Evolutionary conservation across 2,888 invertebrate genomes (phyloP).

Genomic region (Didymodactylos carnosus): DNA sequence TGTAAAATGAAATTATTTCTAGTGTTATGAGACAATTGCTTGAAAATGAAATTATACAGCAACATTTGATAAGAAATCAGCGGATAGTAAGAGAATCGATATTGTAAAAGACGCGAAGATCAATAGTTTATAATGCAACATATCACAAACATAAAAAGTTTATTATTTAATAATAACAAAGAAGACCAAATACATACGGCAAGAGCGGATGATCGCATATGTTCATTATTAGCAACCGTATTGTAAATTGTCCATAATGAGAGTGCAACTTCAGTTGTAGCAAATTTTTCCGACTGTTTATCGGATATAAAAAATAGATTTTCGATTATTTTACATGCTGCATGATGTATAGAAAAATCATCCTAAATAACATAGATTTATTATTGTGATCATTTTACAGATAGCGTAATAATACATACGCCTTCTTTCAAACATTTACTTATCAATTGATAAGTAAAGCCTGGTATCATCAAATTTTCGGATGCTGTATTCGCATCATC

Average conservation of each 20-base stretch:
- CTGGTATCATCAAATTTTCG: background rate
- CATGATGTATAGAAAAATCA: background rate
- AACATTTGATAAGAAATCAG: too few species aligned
- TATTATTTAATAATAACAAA: too few species aligned
- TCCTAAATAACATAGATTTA: background rate
- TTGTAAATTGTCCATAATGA: background rate
- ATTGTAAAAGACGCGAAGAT: too few species aligned
- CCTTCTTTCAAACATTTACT: background rate
- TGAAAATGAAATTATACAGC: too few species aligned
- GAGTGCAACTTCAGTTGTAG: background rate
- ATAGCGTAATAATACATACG: background rate
- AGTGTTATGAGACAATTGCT: too few species aligned
- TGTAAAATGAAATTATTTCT: too few species aligned
- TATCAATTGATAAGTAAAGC: background rate
- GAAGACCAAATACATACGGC: too few species aligned
- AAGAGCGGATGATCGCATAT: background rate
- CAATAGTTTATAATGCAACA: too few species aligned
- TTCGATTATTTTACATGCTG: background rate
- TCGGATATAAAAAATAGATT: background rate
- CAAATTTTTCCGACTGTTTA: background rate
- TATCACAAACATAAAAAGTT: too few species aligned
- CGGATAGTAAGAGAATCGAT: too few species aligned
- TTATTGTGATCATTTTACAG: background rate
- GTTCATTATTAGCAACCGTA: background rate
- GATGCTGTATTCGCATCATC: too few species aligned